Conservation (phyloP, 2,797 vertebrate species). For the Eidolon dupreanum region DNA sequence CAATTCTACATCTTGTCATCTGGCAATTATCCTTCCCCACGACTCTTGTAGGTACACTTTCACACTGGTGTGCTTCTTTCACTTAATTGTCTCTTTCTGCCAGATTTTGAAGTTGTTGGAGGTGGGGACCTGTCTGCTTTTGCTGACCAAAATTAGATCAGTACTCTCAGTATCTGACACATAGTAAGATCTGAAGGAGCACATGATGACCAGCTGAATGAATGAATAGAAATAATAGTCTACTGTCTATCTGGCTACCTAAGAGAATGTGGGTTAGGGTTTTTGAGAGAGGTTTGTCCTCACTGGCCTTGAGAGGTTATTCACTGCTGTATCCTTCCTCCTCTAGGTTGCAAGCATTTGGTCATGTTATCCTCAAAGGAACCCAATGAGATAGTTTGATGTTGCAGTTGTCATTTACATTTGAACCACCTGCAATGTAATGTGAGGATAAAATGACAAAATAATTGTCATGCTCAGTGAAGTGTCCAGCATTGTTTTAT, state of each 20-base stretch:
- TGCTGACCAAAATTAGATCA: neutral
- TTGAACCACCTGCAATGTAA: neutral
- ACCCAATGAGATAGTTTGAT: neutral
- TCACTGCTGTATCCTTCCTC: neutral
- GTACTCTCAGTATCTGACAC: neutral
- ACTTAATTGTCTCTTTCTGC: neutral
- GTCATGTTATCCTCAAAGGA: conserved; percentile 27
- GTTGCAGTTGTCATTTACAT: neutral
- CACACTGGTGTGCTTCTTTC: neutral
- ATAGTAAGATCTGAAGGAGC: neutral
- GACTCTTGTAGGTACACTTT: neutral
- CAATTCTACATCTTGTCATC: neutral
- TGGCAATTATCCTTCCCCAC: neutral
- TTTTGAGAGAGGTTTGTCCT: neutral
- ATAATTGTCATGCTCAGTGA: neutral
- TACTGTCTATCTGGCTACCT: neutral
- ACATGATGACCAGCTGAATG: neutral
- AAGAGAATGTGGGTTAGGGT: neutral
- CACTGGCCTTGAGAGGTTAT: neutral
- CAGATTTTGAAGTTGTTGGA: neutral
- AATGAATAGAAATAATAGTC: neutral
- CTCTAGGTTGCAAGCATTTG: neutral
- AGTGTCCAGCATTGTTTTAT: conserved; percentile 54
- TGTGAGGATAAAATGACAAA: neutral
- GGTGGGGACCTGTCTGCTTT: neutral